phyloP scores from a whole-genome alignment of 2,797 vertebrate genomes.

The Pangasius macronema region DNA sequence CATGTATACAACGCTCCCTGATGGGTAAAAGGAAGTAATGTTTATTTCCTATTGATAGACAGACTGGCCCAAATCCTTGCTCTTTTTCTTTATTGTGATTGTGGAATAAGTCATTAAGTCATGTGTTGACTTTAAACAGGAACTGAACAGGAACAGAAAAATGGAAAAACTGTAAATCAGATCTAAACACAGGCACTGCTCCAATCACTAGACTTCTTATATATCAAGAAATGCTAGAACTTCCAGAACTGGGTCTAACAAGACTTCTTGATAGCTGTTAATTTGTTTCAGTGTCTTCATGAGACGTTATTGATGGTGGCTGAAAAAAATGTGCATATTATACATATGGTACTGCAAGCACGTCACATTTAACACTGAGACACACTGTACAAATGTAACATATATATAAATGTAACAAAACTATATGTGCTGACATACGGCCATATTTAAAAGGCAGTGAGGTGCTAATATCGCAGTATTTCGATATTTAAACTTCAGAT shows the following conservation, averaged over 20 bases:
- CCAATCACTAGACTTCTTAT: neutral
- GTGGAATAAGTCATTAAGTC: neutral
- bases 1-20: constrained; percentile 28
- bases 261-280: neutral
- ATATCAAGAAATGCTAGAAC: neutral
- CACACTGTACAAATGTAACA: neutral
- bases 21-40: neutral
- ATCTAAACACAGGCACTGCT: neutral
- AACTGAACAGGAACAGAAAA: neutral
- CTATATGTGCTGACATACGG: neutral
- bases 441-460: neutral
- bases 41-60: neutral
- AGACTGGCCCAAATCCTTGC: too few species aligned
- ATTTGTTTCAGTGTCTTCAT: neutral
- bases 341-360: neutral
- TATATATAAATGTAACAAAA: too few species aligned
- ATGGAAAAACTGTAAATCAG: neutral
- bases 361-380: neutral
- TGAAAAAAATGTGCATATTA: neutral
- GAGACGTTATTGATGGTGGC: neutral
- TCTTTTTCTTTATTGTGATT: neutral
- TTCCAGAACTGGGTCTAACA: neutral
- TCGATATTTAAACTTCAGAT: neutral
- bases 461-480: neutral
- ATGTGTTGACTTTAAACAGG: neutral